Evolutionary conservation across 2,797 vertebrate genomes (phyloP).

Genomic region (Silurus lanzhouensis): DNA sequence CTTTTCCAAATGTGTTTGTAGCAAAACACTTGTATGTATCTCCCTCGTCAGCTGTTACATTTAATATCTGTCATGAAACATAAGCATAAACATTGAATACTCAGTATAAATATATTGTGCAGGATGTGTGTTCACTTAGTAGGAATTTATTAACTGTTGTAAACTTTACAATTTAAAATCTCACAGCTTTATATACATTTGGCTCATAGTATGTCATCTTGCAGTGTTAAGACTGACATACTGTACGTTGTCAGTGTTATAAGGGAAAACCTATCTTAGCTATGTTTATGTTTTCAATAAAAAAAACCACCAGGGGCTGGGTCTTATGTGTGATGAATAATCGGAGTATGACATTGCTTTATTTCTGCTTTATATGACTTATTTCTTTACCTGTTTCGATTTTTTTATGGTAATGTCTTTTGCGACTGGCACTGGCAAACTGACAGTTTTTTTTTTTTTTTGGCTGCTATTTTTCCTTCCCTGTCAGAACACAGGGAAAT

Average conservation of each 20-base stretch:
- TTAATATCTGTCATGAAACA: conserved; percentile 71
- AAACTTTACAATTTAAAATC: neutral
- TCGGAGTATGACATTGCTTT: neutral
- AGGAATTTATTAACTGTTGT: neutral
- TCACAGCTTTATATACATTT: neutral
- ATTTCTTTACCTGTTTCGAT: neutral
- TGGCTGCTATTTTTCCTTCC: neutral
- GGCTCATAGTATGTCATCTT: neutral
- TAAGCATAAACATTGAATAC: neutral
- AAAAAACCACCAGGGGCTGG: neutral
- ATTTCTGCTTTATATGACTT: neutral
- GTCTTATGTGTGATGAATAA: neutral
- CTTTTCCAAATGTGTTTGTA: conserved; percentile 81
- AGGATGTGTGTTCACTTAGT: neutral
- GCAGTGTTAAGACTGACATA: neutral
- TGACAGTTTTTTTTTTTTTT: neutral
- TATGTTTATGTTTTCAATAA: neutral
- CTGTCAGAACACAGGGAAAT: neutral
- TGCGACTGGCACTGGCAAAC: neutral
- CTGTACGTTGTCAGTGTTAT: neutral
- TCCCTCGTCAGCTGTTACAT: conserved; percentile 70
- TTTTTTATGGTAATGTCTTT: neutral
- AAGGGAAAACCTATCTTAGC: neutral
- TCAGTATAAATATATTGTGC: neutral
- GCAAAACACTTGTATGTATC: conserved; percentile 83